These are phyloP conservation scores for Ips nitidus DNA, from an alignment of 1,140 invertebrate species.

Conservation along the genomic window DNA sequence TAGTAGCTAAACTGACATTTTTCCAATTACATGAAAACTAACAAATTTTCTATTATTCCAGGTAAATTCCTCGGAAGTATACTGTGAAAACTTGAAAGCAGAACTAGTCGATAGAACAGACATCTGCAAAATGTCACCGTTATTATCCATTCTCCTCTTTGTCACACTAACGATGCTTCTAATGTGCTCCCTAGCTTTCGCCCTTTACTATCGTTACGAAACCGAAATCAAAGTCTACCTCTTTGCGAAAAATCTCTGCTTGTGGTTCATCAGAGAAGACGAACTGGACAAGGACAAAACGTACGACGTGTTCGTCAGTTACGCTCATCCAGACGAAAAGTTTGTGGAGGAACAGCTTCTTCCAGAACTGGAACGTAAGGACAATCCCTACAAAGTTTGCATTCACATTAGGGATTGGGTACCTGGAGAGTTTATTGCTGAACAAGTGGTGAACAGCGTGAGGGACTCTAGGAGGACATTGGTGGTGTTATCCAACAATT, in stretches of 20 bases:
- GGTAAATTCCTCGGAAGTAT: constrained; percentile 38
- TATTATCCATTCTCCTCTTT: constrained; percentile 11
- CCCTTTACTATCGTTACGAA: constrained; percentile 66
- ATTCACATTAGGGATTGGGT: constrained; percentile 82
- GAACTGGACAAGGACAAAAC: constrained; percentile 75
- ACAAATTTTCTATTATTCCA: constrained; percentile 31
- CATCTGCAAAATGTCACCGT: constrained; percentile 23
- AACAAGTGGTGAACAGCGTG: constrained; percentile 77
- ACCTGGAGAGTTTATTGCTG: constrained; percentile 74
- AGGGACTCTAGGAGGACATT: constrained; percentile 78
- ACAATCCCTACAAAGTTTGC: constrained; percentile 66
- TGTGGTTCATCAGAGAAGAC: constrained; percentile 70
- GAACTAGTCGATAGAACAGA: constrained; percentile 31
- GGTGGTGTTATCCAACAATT: constrained; percentile 79
- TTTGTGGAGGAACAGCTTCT: constrained; percentile 72
- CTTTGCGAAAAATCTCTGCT: constrained; percentile 63
- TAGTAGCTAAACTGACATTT: background rate
- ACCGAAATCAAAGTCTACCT: constrained; percentile 70
- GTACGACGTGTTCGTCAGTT: constrained; percentile 88
- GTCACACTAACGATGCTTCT: constrained; percentile 7
- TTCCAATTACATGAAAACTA: too few species aligned
- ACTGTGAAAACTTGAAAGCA: constrained; percentile 26
- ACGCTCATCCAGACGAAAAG: constrained; percentile 76
- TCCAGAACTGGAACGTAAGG: constrained; percentile 64
- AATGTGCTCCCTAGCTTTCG: constrained; percentile 33